Percentiles rank a stretch among this genome's conserved stretches.
Evolutionary conservation across 2,888 invertebrate genomes (phyloP).

Genomic region (Anaspis maculata): DNA sequence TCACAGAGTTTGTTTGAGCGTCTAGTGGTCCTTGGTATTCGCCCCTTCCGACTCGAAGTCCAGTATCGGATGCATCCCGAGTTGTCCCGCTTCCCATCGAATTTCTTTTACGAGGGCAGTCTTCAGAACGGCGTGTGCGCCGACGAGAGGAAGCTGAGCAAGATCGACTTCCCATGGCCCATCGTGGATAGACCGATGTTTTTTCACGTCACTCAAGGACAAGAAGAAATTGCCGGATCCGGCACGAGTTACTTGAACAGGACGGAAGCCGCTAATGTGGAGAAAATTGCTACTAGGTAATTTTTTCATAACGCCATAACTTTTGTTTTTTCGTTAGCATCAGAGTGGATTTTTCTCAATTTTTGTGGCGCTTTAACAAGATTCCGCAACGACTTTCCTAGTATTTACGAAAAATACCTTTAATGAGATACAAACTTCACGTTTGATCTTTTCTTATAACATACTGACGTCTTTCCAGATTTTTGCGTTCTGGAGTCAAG

Average conservation of each 20-base stretch:
- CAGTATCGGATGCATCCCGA: conserved; percentile 99
- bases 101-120: conserved; percentile 98
- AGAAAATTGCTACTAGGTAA: conserved; percentile 81
- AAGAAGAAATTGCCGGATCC: conserved; percentile 97
- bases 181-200: conserved; percentile 95
- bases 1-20: conserved; percentile 96
- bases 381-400: too few relatives aligned
- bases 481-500: conserved; percentile 88
- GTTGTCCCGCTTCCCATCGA: conserved; percentile 93
- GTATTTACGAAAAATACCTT: too few relatives aligned
- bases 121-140: conserved; percentile 98
- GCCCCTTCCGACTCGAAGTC: conserved; percentile 93
- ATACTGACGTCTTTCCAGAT: conserved; percentile 48
- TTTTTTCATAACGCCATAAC: neutral
- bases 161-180: conserved; percentile 98
- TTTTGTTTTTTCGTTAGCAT: neutral
- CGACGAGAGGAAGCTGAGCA: conserved; percentile 81
- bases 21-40: conserved; percentile 91
- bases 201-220: conserved; percentile 96
- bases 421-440: too few relatives aligned
- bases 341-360: neutral
- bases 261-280: conserved; percentile 97
- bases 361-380: too few relatives aligned
- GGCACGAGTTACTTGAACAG: conserved; percentile 98
- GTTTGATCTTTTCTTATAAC: neutral